Evolutionary conservation across 1,140 invertebrate species (phyloP), one percentile per base, ranked within the genome.

Genomic region (Lepidurus arcticus): DNA sequence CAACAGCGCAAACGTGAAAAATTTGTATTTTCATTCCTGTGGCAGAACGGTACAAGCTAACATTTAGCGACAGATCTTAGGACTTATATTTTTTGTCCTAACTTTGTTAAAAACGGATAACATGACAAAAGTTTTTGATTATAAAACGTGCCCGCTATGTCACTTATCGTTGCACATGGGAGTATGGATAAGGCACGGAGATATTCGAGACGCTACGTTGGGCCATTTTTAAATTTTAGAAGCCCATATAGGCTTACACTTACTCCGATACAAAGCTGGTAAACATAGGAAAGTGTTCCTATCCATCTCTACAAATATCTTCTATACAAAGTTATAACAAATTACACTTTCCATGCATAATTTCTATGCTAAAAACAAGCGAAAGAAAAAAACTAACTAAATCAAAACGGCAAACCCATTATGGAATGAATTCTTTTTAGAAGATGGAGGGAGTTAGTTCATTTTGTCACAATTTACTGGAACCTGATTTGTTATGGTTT

Each of bases 21-120:
- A n/a, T 65, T 47, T 65, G 7, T 65, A n/a, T 13, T 65, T 8
- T n/a, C n/a, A 65, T 65, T 34, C 53, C 53, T 65, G n/a, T 21
- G 53, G 53, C 53, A 65, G 53, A 65, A 65, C 53, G 3, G n/a
- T 65, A 65, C 9, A 65, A 65, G 53, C 53, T 16, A n/a, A 65
- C 53, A 65, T 16, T 65, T 65, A 7, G 53, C 53, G 53, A 65
- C 53, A 65, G 7, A 13, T 65, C 4, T 13, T 21, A 65, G 53
- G 9, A 65, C 53, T n/a, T 16, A 65, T 16, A n/a, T 65, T 65
- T 65, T 65, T 3, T 16, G 21, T 65, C 53, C 13, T 65, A 65
- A 21, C 53, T 13, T 65, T 65, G 53, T 65, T 65, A 65, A 65
- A 65, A 65, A 65, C 53, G 53, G 53, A 65, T 65, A 65, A 65